phyloP scores from a whole-genome alignment of 2,113 vertebrate species.

The Eublepharis macularius region DNA sequence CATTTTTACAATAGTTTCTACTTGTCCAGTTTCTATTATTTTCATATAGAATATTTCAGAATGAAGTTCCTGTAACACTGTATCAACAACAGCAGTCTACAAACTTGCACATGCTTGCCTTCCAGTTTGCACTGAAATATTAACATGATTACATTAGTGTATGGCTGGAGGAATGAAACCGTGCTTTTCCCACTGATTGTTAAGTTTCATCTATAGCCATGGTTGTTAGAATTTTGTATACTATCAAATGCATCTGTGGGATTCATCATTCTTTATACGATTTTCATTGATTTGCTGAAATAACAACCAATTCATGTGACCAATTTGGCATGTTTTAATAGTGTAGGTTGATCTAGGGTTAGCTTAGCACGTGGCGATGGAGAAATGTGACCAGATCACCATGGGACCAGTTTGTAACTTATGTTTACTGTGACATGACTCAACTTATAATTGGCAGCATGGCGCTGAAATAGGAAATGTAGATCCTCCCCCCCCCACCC shows the following conservation, averaged over 20 bases:
- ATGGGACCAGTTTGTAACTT: background rate
- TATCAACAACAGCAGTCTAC: background rate
- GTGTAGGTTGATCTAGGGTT: background rate
- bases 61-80: background rate
- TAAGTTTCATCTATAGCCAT: background rate
- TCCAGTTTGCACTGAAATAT: background rate
- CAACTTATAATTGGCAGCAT: background rate
- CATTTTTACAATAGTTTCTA: background rate
- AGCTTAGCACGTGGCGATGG: background rate
- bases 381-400: background rate
- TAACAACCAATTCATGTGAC: background rate
- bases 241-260: background rate
- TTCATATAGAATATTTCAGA: background rate
- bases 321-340: background rate
- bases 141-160: background rate
- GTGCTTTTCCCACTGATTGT: too few species aligned
- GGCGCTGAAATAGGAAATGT: background rate
- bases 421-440: background rate
- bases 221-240: background rate
- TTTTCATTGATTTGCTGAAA: background rate
- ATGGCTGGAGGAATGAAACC: background rate
- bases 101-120: background rate
- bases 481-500: background rate
- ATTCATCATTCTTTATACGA: background rate
- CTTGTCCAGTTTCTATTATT: background rate